phyloP scores from a whole-genome alignment of 2,888 invertebrate species.

The Criorhina ranunculi region DNA sequence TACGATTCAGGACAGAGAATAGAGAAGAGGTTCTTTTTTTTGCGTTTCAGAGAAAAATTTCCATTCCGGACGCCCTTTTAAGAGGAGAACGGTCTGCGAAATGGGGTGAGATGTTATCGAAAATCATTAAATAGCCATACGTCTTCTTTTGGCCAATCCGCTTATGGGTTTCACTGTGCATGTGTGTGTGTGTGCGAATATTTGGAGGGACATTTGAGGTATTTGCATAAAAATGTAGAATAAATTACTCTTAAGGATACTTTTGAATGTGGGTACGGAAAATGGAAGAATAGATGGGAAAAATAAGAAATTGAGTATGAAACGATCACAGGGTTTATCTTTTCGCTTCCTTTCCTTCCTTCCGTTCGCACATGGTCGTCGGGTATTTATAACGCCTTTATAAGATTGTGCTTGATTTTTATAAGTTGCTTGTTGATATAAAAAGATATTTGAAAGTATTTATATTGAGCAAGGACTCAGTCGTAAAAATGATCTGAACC shows the following conservation, averaged over 20 bases:
- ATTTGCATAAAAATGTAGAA: conserved; percentile 75
- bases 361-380: neutral
- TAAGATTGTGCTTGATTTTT: neutral
- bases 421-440: no score
- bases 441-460: no score
- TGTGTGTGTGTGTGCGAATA: conserved; percentile 29
- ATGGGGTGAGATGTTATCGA: conserved; percentile 76
- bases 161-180: conserved; percentile 58
- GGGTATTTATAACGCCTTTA: neutral
- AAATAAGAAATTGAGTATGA: conserved; percentile 56
- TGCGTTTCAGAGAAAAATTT: conserved; percentile 57
- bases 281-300: conserved; percentile 50
- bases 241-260: conserved; percentile 74
- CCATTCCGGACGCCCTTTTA: conserved; percentile 56
- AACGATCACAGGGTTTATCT: conserved; percentile 51
- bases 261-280: conserved; percentile 55
- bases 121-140: conserved; percentile 76
- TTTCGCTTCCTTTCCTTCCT: conserved; percentile 15
- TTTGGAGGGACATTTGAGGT: conserved; percentile 69
- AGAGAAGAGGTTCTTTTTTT: conserved; percentile 47
- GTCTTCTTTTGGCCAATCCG: conserved; percentile 76
- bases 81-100: conserved; percentile 59
- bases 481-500: no score
- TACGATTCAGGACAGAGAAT: conserved; percentile 45
- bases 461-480: no score